These are phyloP conservation scores for Schizothorax lantsangensis DNA, from an alignment of 2,797 vertebrate genomes.

Conservation along the genomic window DNA sequence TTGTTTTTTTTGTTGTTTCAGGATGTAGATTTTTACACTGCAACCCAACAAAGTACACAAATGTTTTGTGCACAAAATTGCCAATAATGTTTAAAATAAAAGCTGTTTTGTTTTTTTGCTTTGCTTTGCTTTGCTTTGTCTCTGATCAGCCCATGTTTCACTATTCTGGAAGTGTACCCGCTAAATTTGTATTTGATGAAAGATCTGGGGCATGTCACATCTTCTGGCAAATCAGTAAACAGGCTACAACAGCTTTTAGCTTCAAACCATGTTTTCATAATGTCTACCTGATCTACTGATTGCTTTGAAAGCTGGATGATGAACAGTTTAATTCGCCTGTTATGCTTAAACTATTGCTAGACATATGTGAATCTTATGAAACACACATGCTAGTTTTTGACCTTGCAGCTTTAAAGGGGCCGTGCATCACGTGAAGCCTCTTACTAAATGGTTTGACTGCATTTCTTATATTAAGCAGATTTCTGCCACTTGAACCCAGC, in stretches of 20 bases:
- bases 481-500: background rate
- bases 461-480: background rate
- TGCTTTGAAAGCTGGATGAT: constrained; percentile 36
- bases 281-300: constrained; percentile 15
- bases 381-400: constrained; percentile 41
- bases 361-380: constrained; percentile 30
- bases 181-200: constrained; percentile 60
- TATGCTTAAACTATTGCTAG: background rate
- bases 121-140: background rate
- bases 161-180: constrained; percentile 51
- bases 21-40: background rate
- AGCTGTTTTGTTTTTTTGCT: background rate
- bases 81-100: background rate
- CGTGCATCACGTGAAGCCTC: background rate
- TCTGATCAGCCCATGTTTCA: constrained; percentile 43
- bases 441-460: constrained; percentile 11
- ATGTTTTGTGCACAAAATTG: background rate
- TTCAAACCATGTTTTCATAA: constrained; percentile 28
- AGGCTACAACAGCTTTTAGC: constrained; percentile 8
- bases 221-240: constrained; percentile 23
- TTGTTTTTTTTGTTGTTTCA: background rate
- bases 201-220: constrained; percentile 32
- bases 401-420: background rate
- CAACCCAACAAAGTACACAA: background rate
- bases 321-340: background rate